These are phyloP conservation scores for Neodiprion virginianus DNA, from an alignment of 1,140 invertebrate genomes.

Conservation along the genomic window DNA sequence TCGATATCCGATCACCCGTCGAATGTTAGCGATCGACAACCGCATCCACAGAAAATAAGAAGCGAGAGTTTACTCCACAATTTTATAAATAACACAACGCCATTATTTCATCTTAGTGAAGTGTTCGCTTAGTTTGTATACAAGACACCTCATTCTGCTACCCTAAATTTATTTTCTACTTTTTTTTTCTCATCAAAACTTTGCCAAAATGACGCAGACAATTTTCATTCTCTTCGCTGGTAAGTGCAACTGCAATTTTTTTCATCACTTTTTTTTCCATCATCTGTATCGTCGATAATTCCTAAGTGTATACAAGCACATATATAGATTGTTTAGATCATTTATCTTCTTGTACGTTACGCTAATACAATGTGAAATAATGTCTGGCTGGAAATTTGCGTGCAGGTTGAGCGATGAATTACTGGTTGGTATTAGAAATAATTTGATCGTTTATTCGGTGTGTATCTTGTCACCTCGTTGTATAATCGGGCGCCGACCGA, in stretches of 20 bases:
- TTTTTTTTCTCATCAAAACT: not conserved
- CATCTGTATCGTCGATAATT: too few relatives aligned
- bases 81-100: not conserved
- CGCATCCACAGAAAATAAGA: not conserved
- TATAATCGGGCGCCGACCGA: not conserved
- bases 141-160: not conserved
- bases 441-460: not conserved
- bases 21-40: not conserved
- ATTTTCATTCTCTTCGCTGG: constrained; percentile 3
- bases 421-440: too few relatives aligned
- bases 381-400: too few relatives aligned
- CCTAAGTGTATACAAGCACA: too few relatives aligned
- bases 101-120: not conserved
- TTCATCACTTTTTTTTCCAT: not conserved
- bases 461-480: not conserved
- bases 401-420: too few relatives aligned
- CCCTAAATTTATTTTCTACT: not conserved
- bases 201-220: constrained; percentile 1
- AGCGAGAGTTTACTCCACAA: too few relatives aligned
- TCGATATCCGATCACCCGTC: not conserved
- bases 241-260: not conserved
- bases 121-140: not conserved
- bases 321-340: too few relatives aligned
- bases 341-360: too few relatives aligned
- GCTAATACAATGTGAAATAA: too few relatives aligned